These are phyloP conservation scores for Caenorhabditis panamensis DNA, from an alignment of 2,888 invertebrate species.

Conservation along the genomic window DNA sequence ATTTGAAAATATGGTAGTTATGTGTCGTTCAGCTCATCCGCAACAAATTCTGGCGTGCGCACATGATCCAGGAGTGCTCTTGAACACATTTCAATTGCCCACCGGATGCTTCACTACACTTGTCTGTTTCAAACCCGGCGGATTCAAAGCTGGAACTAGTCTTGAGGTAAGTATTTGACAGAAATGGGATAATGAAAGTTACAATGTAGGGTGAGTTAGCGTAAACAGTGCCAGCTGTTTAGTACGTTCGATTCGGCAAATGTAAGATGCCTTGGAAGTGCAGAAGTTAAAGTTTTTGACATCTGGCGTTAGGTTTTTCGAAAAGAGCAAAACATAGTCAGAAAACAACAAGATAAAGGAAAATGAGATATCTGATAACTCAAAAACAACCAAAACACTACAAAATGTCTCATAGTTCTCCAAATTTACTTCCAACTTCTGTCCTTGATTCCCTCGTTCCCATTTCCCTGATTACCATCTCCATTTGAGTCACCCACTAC, in stretches of 20 bases:
- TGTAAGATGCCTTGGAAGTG: background rate
- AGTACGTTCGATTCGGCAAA: background rate
- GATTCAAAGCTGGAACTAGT: constrained; percentile 56
- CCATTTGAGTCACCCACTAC: background rate
- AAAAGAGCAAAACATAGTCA: too few relatives aligned
- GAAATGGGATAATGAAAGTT: background rate
- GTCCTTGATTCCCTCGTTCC: background rate
- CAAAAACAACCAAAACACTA: too few relatives aligned
- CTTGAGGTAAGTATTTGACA: constrained; percentile 33
- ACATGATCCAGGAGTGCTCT: constrained; percentile 53
- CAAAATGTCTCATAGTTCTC: background rate
- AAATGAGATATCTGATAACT: too few relatives aligned
- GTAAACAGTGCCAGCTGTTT: background rate
- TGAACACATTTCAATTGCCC: constrained; percentile 59
- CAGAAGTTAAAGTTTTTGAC: too few relatives aligned
- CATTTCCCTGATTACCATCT: background rate
- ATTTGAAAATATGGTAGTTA: background rate
- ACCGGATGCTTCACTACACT: constrained; percentile 60
- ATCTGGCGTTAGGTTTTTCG: too few relatives aligned
- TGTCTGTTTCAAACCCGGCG: constrained; percentile 56
- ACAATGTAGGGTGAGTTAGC: background rate
- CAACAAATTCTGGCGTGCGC: constrained; percentile 57
- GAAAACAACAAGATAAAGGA: too few relatives aligned
- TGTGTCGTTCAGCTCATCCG: constrained; percentile 51
- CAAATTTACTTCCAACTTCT: background rate